Evolutionary conservation across 2,797 vertebrate genomes (phyloP), one percentile per base, ranked within the genome.

Genomic region (Cirrhinus mrigala): DNA sequence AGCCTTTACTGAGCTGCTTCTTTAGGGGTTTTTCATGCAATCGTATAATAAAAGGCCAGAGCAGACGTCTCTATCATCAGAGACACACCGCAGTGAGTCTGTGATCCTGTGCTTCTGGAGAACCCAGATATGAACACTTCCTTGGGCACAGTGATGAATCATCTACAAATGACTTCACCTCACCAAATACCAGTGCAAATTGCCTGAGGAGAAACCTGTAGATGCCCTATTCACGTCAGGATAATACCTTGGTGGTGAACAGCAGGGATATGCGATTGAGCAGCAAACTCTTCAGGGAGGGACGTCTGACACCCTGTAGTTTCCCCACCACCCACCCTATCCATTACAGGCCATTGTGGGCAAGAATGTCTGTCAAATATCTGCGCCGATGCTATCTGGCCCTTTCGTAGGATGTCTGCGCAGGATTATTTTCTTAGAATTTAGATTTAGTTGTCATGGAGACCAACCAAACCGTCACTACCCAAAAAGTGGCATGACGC

Each of bases 371-470:
- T 83, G 50, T 48, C 33, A 78, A 87, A 86, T 82, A 86, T 86
- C 54, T 88, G 80, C 62, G 8, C 29, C 2, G 82, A 87, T 86
- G 69, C 77, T 86, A 88, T 88, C 88, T 62, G 44, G 15, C 69
- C 69, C 56, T 86, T 76, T 70, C 50, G 46, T 60, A 58, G 12
- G 74, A 87, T 22, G 82, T 69, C 64, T 84, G 40, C 66, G 56
- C 60, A 18, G 70, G 68, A 70, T 40, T 3, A 27, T 85, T 77
- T 70, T 64, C 66, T 75, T 52, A 66, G 73, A 74, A 85, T 88
- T 66, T 80, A 86, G 79, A 70, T 66, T 56, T 62, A 68, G 89
- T 91, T 88, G 88, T 84, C 89, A 88, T 68, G 70, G 90, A 82
- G 84, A 90, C 90, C 73, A 33, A 69, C 81, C 76, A 87, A 87